Evolutionary conservation across 2,113 vertebrate species (phyloP).

Genomic region (Microtus oregoni): DNA sequence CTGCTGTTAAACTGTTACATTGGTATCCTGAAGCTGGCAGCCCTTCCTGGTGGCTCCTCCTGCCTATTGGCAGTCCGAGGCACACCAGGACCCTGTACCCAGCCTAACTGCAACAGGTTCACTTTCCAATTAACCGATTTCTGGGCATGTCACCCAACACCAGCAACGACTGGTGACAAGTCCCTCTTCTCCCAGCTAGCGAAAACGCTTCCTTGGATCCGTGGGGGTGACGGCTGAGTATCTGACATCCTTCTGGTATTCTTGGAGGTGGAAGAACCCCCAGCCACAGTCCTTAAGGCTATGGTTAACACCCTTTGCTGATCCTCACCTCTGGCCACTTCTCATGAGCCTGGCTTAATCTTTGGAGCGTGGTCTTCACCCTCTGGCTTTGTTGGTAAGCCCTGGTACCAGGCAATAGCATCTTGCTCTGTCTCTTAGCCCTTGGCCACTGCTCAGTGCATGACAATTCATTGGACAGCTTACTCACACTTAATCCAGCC

Average conservation of each 20-base stretch:
- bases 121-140: background rate
- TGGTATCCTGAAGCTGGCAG: background rate
- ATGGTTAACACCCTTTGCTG: background rate
- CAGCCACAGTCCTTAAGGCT: background rate
- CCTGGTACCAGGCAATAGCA: background rate
- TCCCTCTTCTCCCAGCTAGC: background rate
- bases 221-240: background rate
- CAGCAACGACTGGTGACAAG: background rate
- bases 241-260: background rate
- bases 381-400: background rate
- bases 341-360: background rate
- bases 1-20: background rate
- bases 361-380: background rate
- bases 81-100: background rate
- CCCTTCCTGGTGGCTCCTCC: background rate
- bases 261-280: background rate
- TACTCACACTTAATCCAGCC: background rate
- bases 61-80: background rate
- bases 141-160: background rate
- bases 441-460: background rate
- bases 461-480: background rate
- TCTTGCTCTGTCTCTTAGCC: background rate
- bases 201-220: background rate
- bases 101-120: background rate
- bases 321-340: background rate